Evolutionary conservation across 2,888 invertebrate species (phyloP), one percentile per base, ranked within the genome.

Genomic region (Spisula subtruncata): DNA sequence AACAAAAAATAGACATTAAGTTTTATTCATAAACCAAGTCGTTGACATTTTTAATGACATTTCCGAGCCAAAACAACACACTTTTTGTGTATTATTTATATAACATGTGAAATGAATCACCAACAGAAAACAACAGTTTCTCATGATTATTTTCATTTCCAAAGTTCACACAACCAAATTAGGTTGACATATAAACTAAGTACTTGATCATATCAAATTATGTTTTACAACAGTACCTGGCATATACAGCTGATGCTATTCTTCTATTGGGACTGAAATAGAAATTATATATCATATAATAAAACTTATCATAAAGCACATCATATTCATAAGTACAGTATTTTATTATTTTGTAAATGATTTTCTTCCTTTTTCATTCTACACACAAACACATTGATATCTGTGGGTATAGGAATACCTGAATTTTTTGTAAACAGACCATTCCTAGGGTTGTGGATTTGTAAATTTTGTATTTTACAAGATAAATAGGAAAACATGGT

Each of bases 251-350:
- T 46, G 94, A 92, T 10, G 94, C 91, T 82, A 94, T 92, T 90
- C 94, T 92, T 90, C 91, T 93, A 86, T 93, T 93, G n/a, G 94
- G 91, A 81, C 94, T 94, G 93, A 91, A 94, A 94, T 81, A 84
- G n/a, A 56, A 81, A 81, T 5, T 41, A 41, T 2, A 41, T 8
- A 41, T 41, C 41, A 41, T 41, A 41, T 41, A 10, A 18, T 80
- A 46, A 75, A 35, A 25, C 51, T 51, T 5, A 41, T 51, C 51
- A 51, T 51, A 12, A 51, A 8, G 51, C 12, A 10, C 51, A 51
- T 1, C 51, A 10, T 16, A 51, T 16, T 51, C 12, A 51, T 51
- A 51, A 51, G 51, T 10, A 51, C 12, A 16, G 5, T 8, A 16
- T 51, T 8, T 51, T 16, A 16, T 51, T 51, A 10, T 51, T 51